Evolutionary conservation across 2,888 invertebrate genomes (phyloP).

Genomic region (Nomada ruficornis): DNA sequence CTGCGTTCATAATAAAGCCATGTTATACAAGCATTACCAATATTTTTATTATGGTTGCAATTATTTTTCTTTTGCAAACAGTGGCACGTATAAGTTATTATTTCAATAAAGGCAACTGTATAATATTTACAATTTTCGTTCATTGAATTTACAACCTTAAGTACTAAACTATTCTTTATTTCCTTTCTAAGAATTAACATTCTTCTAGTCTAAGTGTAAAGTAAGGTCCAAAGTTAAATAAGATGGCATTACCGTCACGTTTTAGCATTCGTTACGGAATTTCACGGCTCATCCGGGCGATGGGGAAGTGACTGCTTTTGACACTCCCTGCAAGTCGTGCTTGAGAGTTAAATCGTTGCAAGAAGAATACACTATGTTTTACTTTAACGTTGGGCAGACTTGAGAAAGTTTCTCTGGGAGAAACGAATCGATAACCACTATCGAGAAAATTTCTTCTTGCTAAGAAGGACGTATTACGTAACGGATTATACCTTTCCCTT

Average conservation of each 20-base stretch:
- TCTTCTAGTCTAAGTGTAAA: neutral
- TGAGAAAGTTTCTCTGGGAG: constrained; percentile 4
- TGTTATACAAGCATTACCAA: too few species aligned
- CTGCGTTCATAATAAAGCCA: too few species aligned
- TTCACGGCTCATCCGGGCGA: constrained; percentile 2
- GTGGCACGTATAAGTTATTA: constrained; percentile 39
- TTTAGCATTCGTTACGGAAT: neutral
- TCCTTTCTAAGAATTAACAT: too few species aligned
- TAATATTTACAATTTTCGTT: constrained; percentile 15
- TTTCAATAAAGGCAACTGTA: neutral
- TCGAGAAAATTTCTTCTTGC: neutral
- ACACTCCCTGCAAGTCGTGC: neutral
- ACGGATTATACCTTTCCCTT: too few species aligned
- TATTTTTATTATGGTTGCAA: too few species aligned
- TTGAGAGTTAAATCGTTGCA: neutral
- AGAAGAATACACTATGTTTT: neutral
- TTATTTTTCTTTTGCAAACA: neutral
- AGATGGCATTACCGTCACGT: neutral
- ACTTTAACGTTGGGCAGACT: neutral
- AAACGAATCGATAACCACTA: neutral
- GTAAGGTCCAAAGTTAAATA: neutral
- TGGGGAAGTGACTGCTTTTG: constrained; percentile 7
- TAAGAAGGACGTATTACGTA: too few species aligned
- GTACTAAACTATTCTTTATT: neutral
- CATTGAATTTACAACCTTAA: neutral